phyloP scores from a whole-genome alignment of 2,797 vertebrate genomes.

The Muscicapa striata region DNA sequence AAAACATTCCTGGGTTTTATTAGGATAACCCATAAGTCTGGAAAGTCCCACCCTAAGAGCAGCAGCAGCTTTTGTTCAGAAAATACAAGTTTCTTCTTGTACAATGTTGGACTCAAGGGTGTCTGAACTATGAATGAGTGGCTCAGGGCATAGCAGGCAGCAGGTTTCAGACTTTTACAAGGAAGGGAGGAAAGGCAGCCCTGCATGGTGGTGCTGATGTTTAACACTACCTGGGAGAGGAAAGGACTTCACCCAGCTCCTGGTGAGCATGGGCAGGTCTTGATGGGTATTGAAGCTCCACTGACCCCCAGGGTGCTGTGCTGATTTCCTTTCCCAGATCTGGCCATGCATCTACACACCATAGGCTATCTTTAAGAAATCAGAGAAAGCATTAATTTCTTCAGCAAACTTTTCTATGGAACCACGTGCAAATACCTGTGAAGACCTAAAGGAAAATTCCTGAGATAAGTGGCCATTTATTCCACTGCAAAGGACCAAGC shows the following conservation, averaged over 20 bases:
- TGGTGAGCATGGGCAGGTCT: not conserved
- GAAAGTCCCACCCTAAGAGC: conserved; percentile 69
- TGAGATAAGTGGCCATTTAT: not conserved
- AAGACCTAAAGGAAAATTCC: not conserved
- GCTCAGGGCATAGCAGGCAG: conserved; percentile 54
- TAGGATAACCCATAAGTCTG: conserved; percentile 75
- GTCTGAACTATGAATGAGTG: conserved; percentile 54
- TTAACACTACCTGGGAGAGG: conserved; percentile 52
- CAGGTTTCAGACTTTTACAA: conserved; percentile 57
- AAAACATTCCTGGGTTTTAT: conserved; percentile 78
- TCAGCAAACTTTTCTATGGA: not conserved
- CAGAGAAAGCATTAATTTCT: not conserved
- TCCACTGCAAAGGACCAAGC: not conserved
- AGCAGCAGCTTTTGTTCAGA: conserved; percentile 69
- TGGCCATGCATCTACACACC: not conserved
- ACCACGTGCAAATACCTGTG: not conserved
- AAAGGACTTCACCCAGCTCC: not conserved
- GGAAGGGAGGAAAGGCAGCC: not conserved
- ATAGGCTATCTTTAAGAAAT: not conserved
- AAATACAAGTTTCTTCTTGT: conserved; percentile 71
- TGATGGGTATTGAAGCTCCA: not conserved
- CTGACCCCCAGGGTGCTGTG: not conserved
- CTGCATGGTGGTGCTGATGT: conserved; percentile 40
- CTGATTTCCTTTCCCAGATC: not conserved
- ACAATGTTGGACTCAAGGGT: conserved; percentile 52